phyloP scores from a whole-genome alignment of 2,113 vertebrate genomes.

The Tupaia chinensis region DNA sequence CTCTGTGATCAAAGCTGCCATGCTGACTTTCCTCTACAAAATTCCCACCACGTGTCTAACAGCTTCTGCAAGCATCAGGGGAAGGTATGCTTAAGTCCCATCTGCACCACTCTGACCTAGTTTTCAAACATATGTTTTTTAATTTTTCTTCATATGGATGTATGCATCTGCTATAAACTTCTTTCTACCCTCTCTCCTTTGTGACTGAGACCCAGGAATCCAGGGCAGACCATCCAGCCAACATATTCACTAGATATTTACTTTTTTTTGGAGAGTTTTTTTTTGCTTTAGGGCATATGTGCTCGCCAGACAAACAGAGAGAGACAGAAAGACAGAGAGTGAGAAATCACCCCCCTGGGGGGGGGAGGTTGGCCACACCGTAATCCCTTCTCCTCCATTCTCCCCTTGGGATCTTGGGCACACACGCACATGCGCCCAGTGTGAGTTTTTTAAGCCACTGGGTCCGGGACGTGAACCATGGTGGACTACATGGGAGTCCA shows the following conservation, averaged over 20 bases:
- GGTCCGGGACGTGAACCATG: too few relatives aligned
- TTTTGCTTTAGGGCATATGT: too few relatives aligned
- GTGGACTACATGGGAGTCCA: too few relatives aligned
- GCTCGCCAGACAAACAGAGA: too few relatives aligned
- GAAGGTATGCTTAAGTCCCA: accelerated
- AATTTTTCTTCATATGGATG: neutral
- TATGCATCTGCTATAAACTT: neutral
- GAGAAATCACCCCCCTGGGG: too few relatives aligned
- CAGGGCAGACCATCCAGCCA: neutral
- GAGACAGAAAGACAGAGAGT: too few relatives aligned
- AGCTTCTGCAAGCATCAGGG: neutral
- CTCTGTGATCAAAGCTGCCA: neutral
- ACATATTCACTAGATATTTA: neutral
- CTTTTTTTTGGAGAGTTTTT: too few relatives aligned
- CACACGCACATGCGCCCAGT: too few relatives aligned
- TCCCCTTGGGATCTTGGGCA: too few relatives aligned
- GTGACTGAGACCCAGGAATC: neutral
- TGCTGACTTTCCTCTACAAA: neutral
- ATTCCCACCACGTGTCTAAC: neutral
- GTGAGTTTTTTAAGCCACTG: too few relatives aligned
- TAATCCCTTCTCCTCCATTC: too few relatives aligned
- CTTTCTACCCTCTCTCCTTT: neutral
- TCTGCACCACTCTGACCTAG: neutral
- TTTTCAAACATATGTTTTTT: neutral
- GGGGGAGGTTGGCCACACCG: too few relatives aligned